These are phyloP conservation scores for Penelope pileata DNA, from an alignment of 2,113 vertebrate genomes.

Conservation along the genomic window DNA sequence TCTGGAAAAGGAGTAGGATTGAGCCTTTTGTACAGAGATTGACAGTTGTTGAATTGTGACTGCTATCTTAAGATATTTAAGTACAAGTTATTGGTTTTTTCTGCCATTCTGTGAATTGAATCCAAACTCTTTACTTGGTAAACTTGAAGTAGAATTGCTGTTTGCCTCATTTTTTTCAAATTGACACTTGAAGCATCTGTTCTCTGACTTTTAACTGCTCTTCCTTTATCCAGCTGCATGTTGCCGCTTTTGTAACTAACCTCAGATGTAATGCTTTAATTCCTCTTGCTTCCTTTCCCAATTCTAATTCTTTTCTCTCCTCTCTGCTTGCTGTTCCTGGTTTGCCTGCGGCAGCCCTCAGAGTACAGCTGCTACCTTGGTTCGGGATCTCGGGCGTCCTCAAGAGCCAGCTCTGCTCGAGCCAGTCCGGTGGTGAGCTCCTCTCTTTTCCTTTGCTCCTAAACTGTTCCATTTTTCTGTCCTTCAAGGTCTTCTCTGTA, in stretches of 20 bases:
- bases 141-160: neutral
- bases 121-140: neutral
- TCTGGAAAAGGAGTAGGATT: neutral
- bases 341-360: slow-evolving; percentile 79
- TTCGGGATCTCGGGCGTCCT: slow-evolving; percentile 89
- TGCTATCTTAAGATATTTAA: neutral
- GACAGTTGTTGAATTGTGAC: neutral
- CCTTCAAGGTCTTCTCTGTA: neutral
- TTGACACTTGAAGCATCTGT: neutral
- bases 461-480: neutral
- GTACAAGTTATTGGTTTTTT: neutral
- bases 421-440: slow-evolving; percentile 96
- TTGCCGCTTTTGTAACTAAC: neutral
- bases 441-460: neutral
- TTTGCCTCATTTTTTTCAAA: neutral
- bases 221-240: slow-evolving; percentile 20
- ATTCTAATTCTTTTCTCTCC: slow-evolving; percentile 61
- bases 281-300: neutral
- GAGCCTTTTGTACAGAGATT: neutral
- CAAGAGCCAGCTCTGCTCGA: slow-evolving; percentile 92
- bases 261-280: neutral
- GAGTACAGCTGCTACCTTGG: slow-evolving; percentile 87
- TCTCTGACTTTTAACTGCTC: neutral
- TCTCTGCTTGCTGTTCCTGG: slow-evolving; percentile 56
- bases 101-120: neutral